phyloP scores from a whole-genome alignment of 1,140 invertebrate species.

The Sinella curviseta region DNA sequence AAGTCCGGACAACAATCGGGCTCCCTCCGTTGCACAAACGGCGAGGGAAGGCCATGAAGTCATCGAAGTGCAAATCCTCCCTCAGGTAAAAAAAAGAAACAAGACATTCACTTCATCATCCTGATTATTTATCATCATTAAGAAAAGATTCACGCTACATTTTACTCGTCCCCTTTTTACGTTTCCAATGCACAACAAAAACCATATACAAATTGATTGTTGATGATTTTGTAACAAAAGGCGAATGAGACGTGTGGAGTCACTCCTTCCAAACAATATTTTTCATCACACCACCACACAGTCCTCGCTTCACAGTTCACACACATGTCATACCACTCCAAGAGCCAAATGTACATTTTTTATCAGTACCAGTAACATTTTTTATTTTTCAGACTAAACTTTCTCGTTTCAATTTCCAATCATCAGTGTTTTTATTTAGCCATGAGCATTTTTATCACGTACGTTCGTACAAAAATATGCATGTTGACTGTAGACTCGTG shows the following conservation, averaged over 20 bases:
- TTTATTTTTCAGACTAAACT: too few relatives aligned
- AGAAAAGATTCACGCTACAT: constrained; percentile 8
- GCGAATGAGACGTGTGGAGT: neutral
- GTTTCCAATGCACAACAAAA: neutral
- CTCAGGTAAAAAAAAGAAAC: constrained; percentile 57
- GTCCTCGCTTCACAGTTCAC: too few relatives aligned
- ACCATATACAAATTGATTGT: neutral
- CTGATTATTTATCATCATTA: neutral
- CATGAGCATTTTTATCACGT: too few relatives aligned
- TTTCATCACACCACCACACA: too few relatives aligned
- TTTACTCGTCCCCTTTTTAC: neutral
- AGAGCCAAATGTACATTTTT: too few relatives aligned
- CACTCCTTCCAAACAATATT: constrained; percentile 9
- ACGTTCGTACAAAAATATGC: too few relatives aligned
- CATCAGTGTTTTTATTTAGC: too few relatives aligned
- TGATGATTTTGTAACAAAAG: constrained; percentile 16
- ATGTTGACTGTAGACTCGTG: neutral
- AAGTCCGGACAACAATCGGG: constrained; percentile 32
- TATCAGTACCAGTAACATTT: too few relatives aligned
- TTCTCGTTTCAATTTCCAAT: too few relatives aligned
- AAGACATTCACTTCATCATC: neutral
- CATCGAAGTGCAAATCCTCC: constrained; percentile 88
- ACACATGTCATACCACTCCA: too few relatives aligned
- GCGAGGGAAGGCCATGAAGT: constrained; percentile 65
- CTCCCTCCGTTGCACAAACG: constrained; percentile 28